phyloP scores from a whole-genome alignment of 1,140 invertebrate species.

The Nomia melanderi region DNA sequence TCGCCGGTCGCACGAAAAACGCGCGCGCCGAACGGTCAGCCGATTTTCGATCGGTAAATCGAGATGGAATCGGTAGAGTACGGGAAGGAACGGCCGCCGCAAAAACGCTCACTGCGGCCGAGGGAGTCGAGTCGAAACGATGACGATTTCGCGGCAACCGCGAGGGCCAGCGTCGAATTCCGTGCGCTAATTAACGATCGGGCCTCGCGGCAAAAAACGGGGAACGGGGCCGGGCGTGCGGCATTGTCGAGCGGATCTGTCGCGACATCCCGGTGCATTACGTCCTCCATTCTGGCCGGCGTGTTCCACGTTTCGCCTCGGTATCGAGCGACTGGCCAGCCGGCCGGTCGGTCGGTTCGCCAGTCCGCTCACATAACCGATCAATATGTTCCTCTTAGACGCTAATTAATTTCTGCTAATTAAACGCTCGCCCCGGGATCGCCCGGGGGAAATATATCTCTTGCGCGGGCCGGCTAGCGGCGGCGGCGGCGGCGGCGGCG shows the following conservation, averaged over 20 bases:
- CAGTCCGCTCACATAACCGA: constrained; percentile 66
- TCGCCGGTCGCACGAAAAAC: not conserved
- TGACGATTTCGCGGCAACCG: constrained; percentile 60
- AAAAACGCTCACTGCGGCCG: constrained; percentile 43
- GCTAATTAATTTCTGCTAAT: constrained; percentile 68
- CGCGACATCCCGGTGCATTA: constrained; percentile 61
- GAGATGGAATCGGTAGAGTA: not conserved
- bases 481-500: too few relatives aligned
- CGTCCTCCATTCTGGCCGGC: constrained; percentile 57
- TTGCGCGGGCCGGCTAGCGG: constrained; percentile 10
- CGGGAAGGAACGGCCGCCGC: not conserved
- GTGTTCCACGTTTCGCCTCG: constrained; percentile 20
- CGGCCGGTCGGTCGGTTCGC: constrained; percentile 28
- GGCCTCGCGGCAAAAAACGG: constrained; percentile 53
- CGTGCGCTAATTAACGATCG: constrained; percentile 69
- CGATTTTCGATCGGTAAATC: not conserved
- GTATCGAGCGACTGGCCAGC: constrained; percentile 13
- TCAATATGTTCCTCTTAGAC: constrained; percentile 67
- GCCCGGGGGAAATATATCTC: constrained; percentile 42
- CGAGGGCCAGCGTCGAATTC: constrained; percentile 54
- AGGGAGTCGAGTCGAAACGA: constrained; percentile 29
- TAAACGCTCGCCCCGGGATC: constrained; percentile 52
- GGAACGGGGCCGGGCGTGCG: constrained; percentile 30
- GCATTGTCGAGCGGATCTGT: constrained; percentile 62
- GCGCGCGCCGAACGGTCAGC: not conserved